phyloP scores from a whole-genome alignment of 1,140 invertebrate genomes.

The Magallana gigas region DNA sequence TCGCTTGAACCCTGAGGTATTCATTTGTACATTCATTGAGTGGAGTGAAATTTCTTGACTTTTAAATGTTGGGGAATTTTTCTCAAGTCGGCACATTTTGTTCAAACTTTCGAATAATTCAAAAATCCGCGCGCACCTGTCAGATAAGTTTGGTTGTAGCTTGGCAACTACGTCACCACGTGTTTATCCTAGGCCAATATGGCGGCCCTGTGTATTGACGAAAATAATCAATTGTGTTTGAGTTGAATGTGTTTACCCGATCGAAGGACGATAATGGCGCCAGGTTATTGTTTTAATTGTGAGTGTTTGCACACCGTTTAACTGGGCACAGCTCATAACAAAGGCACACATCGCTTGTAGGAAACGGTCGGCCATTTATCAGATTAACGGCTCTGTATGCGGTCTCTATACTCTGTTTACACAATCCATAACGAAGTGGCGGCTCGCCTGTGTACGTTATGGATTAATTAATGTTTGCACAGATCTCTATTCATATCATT shows the following conservation, averaged over 20 bases:
- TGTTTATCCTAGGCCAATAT: slow-evolving; percentile 7
- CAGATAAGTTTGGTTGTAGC: background rate
- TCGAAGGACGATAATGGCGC: slow-evolving; percentile 24
- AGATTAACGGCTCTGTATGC: background rate
- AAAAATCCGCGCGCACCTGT: slow-evolving; percentile 35
- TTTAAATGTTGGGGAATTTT: too few species aligned
- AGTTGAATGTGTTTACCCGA: slow-evolving; percentile 22
- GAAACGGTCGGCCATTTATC: background rate
- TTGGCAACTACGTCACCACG: background rate
- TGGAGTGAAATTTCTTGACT: too few species aligned
- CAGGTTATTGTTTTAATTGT: slow-evolving; percentile 36
- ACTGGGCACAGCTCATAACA: background rate
- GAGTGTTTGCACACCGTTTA: slow-evolving; percentile 18
- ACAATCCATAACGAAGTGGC: background rate
- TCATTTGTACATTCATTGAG: too few species aligned
- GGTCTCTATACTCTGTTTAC: background rate
- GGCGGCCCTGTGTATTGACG: slow-evolving; percentile 33
- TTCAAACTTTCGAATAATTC: too few species aligned
- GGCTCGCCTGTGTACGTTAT: background rate
- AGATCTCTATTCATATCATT: slow-evolving; percentile 11
- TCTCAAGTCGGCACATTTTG: too few species aligned
- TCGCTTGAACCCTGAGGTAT: too few species aligned
- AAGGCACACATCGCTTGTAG: background rate
- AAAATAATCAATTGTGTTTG: slow-evolving; percentile 12
- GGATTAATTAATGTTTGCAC: slow-evolving; percentile 27